Evolutionary conservation across 2,797 vertebrate genomes (phyloP).

Genomic region (Macropodus opercularis): DNA sequence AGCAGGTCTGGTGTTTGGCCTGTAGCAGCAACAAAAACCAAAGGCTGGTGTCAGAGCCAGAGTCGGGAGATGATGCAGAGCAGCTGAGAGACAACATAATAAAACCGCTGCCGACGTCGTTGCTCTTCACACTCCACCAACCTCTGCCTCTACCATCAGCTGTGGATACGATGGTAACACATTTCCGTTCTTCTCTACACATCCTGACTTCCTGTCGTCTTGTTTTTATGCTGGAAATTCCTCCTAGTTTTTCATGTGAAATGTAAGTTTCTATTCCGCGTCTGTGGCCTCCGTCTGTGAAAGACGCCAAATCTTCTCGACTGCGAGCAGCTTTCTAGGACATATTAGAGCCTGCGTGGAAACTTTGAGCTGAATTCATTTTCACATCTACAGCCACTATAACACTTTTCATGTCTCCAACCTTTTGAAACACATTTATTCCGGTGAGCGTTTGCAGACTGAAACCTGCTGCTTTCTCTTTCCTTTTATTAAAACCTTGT

Average conservation of each 20-base stretch:
- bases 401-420: background rate
- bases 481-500: constrained; percentile 8
- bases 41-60: no score
- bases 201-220: no score
- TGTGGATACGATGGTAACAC: no score
- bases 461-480: constrained; percentile 1
- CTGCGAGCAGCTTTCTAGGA: constrained; percentile 16
- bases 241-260: background rate
- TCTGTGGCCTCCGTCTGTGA: background rate
- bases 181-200: no score
- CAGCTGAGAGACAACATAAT: no score
- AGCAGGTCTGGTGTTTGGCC: no score
- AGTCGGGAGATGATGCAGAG: no score
- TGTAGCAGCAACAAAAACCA: no score
- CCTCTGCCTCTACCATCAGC: no score
- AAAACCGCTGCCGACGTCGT: no score
- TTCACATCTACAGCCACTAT: constrained; percentile 1
- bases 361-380: constrained; percentile 19
- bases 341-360: constrained; percentile 4
- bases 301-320: background rate
- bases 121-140: no score
- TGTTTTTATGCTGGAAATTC: no score
- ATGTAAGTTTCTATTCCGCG: constrained; percentile 14
- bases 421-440: background rate
- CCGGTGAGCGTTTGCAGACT: background rate